Evolutionary conservation across 1,140 invertebrate species (phyloP).

Genomic region (Trichomalopsis sarcophagae): DNA sequence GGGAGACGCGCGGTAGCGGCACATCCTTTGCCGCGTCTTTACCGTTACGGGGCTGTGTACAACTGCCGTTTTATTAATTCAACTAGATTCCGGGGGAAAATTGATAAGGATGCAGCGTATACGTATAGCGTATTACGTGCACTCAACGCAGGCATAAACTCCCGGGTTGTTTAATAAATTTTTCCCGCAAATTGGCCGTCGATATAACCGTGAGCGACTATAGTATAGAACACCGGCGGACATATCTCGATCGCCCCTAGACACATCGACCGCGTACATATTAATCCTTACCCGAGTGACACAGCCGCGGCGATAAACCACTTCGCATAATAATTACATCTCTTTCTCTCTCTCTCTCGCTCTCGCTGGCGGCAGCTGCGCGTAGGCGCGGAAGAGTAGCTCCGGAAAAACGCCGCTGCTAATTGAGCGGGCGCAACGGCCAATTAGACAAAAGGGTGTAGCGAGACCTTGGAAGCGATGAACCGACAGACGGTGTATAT

Average conservation of each 20-base stretch:
- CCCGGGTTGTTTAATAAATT: too few species aligned
- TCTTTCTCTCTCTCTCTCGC: neutral
- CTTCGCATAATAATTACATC: neutral
- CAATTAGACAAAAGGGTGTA: slow-evolving; percentile 28
- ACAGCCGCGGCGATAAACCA: too few species aligned
- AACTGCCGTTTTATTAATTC: neutral
- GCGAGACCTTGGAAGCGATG: neutral
- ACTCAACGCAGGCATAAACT: too few species aligned
- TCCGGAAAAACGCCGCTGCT: neutral
- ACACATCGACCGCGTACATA: too few species aligned
- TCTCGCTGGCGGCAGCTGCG: neutral
- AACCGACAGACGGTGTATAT: neutral
- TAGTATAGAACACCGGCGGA: too few species aligned
- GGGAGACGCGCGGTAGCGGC: neutral
- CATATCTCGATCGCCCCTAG: too few species aligned
- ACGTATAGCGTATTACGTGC: neutral
- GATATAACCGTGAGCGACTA: too few species aligned
- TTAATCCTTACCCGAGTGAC: too few species aligned
- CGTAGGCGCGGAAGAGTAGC: slow-evolving; percentile 6
- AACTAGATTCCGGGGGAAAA: neutral
- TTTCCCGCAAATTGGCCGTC: too few species aligned
- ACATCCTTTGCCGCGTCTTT: neutral
- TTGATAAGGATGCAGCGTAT: too few species aligned
- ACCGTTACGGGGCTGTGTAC: neutral
- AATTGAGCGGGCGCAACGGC: slow-evolving; percentile 22